Conservation (phyloP, 2,797 vertebrate species). For the Pseudochirops corinnae region DNA sequence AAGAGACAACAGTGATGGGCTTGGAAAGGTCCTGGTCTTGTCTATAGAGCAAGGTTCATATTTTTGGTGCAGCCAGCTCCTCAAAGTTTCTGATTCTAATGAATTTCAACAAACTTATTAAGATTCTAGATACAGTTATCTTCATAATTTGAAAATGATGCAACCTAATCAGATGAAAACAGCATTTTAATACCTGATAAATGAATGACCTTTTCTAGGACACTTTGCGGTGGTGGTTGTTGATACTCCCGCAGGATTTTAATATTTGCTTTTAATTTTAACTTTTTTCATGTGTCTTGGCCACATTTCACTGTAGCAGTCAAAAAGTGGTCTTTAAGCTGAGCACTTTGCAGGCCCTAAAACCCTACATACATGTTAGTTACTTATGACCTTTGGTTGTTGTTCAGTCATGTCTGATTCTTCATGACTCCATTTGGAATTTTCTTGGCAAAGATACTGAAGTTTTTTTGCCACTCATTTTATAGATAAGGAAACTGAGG, state of each 20-base stretch:
- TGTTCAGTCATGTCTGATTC: neutral
- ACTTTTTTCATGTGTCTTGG: neutral
- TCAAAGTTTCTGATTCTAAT: neutral
- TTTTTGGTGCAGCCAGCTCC: neutral
- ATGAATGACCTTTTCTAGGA: neutral
- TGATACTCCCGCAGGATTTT: neutral
- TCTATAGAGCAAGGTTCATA: neutral
- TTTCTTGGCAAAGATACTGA: neutral
- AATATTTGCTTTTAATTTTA: neutral
- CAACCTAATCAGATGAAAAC: neutral
- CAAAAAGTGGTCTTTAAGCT: neutral
- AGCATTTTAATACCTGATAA: neutral
- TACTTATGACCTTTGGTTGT: neutral
- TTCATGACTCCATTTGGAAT: neutral
- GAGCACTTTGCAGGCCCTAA: neutral
- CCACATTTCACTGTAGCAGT: neutral
- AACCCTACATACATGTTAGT: neutral
- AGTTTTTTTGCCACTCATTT: neutral
- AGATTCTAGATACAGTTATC: neutral
- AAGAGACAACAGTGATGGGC: neutral
- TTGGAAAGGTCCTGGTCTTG: neutral
- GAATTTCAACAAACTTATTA: neutral
- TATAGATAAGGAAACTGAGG: neutral
- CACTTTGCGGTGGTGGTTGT: neutral
- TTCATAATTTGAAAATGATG: conserved; percentile 3